These are phyloP conservation scores for Trachymyrmex septentrionalis DNA, from an alignment of 1,140 invertebrate genomes.

Conservation along the genomic window DNA sequence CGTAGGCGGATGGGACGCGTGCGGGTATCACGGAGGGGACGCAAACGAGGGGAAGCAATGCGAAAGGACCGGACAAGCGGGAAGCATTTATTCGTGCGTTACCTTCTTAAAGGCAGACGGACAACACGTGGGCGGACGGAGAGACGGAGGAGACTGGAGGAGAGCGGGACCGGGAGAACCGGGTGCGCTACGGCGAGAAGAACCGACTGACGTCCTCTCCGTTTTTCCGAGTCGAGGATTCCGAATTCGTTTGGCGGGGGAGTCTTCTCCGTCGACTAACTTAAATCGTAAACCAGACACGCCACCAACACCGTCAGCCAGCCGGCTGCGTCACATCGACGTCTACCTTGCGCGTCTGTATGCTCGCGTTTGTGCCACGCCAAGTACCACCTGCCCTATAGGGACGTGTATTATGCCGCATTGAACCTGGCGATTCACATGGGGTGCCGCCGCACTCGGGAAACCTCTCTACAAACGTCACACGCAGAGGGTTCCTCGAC, in stretches of 20 bases:
- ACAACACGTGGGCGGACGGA: neutral
- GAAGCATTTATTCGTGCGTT: conserved; percentile 67
- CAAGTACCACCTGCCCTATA: conserved; percentile 75
- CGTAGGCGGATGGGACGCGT: neutral
- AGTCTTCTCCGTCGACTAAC: conserved; percentile 50
- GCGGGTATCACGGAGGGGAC: neutral
- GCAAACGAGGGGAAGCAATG: neutral
- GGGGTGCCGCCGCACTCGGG: conserved; percentile 65
- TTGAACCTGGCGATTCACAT: conserved; percentile 72
- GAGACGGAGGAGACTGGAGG: neutral
- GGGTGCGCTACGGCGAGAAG: neutral
- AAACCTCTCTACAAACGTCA: conserved; percentile 60
- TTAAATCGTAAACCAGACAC: conserved; percentile 53
- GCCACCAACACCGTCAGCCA: neutral
- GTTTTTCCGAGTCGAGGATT: conserved; percentile 62
- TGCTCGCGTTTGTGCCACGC: conserved; percentile 56
- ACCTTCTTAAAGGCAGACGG: conserved; percentile 40
- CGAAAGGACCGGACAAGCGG: conserved; percentile 20
- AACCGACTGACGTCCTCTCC: conserved; percentile 19
- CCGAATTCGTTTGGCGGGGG: conserved; percentile 2
- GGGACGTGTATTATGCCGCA: conserved; percentile 76
- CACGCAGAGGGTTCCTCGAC: conserved; percentile 37
- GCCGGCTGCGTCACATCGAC: neutral
- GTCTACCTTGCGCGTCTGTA: conserved; percentile 42
- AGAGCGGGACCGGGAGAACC: neutral